Percentiles rank a stretch among this genome's conserved stretches.
These are phyloP conservation scores for Carettochelys insculpta DNA, from an alignment of 2,113 vertebrate species.

Conservation along the genomic window DNA sequence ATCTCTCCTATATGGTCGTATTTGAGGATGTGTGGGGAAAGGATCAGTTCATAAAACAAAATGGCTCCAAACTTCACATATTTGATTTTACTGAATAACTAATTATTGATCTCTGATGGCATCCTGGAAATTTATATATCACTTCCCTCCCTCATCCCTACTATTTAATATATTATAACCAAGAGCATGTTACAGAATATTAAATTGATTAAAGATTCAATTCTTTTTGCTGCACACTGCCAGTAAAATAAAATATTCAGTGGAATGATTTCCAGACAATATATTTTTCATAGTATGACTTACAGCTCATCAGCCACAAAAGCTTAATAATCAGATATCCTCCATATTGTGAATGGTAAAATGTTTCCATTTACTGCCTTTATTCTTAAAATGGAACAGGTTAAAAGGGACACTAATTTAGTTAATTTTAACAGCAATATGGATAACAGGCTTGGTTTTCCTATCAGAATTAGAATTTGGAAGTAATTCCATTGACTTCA, in stretches of 20 bases:
- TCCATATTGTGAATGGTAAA: slow-evolving; percentile 62
- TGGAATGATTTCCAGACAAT: slow-evolving; percentile 63
- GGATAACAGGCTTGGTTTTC: not conserved
- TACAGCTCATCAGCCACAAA: slow-evolving; percentile 68
- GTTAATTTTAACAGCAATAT: slow-evolving; percentile 26
- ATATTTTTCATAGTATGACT: slow-evolving; percentile 63
- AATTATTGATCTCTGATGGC: not conserved
- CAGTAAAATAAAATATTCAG: slow-evolving; percentile 71
- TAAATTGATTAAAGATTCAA: slow-evolving; percentile 65
- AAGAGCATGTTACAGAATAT: slow-evolving; percentile 40
- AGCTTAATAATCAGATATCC: slow-evolving; percentile 64
- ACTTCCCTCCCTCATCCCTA: slow-evolving; percentile 20
- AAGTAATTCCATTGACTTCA: not conserved
- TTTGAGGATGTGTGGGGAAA: not conserved
- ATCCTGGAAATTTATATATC: not conserved
- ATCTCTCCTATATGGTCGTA: not conserved
- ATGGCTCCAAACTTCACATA: not conserved
- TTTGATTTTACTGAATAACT: not conserved
- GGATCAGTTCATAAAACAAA: not conserved
- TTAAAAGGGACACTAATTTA: slow-evolving; percentile 54
- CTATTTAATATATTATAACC: slow-evolving; percentile 17
- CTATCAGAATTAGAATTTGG: not conserved
- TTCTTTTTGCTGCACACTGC: slow-evolving; percentile 62
- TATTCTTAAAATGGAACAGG: slow-evolving; percentile 52
- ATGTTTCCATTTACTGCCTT: slow-evolving; percentile 41